Evolutionary conservation across 2,113 vertebrate species (phyloP), one percentile per base, ranked within the genome.

Genomic region (Malurus elegans): DNA sequence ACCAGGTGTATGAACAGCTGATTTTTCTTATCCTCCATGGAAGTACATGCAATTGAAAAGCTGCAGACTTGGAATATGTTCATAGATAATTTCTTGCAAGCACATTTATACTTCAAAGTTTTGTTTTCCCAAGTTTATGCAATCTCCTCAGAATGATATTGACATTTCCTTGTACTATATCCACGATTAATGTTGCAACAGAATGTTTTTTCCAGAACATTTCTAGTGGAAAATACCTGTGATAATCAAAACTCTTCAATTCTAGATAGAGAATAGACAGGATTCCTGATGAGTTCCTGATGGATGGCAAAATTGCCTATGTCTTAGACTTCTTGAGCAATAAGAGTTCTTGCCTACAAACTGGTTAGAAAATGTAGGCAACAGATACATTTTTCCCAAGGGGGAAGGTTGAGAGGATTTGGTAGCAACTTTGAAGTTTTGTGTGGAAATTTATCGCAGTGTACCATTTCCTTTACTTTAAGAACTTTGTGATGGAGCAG

Each of bases 141-240:
- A n/a, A 31, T 42, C 12, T 23, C 9, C 3, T 61, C 19, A 76
- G 73, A 91, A 56, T 10, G 54, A 21, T 31, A 40, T 32, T 0
- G 0, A 0, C 60, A n/a, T 81, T 95, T 45, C 26, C 18, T 7
- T 1, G 2, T 31, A 60, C 26, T 18, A 2, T 42, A 50, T 36
- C 21, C 56, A 29, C 28, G n/a, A 14, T 5, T 45, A 40, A 38
- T 53, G 23, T 13, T 91, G 29, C 12, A 42, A 61, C 16, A 48
- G 36, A 60, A 79, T 47, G 9, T 50, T 65, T 58, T 29, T 45
- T 78, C 19, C 25, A 67, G 61, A 45, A 54, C 8, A 50, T 62
- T 71, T 74, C 26, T 50, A 45, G 29, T 9, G 18, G 15, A 57
- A 54, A 80, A 42, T 50, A 61, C 4, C 15, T 6, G 10, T 23